Base-by-base conservation (phyloP, 2,888 invertebrate genomes). In the Athrips mouffetella region DNA sequence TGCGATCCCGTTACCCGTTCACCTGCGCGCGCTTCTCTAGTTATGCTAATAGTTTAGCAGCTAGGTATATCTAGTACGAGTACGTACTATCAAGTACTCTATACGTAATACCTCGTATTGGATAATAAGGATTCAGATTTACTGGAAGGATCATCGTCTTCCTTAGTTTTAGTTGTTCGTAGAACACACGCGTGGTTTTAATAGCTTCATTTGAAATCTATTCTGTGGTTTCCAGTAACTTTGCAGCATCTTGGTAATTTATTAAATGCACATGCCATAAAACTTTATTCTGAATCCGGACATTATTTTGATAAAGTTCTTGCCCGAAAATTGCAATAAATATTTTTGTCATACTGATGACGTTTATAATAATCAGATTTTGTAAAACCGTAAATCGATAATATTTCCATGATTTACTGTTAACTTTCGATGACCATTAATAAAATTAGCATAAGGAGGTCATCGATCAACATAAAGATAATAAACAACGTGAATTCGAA, bases 1-100 rank as follows among this genome's bases (percentile, higher is more conserved):
- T 63, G 30, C 41, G 29, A 76, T 83, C 73, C 87, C 87, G 87
- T 88, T 86, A 86, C 70, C 58, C 77, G 80, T 72, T 86, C 85
- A 85, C 82, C 84, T 85, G 84, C 78, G 84, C 77, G 82, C 79
- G 79, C 83, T 77, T 84, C 83, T 81, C 80, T 82, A 79, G 85
- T 84, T 85, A 86, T 86, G 86, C 80, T 84, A 86, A 87, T 84
- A 70, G 78, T 63, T 70, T 66, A 76, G 74, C 75, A 65, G 67
- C 63, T 69, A n/a, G n/a, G n/a, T n/a, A 63, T 73, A 70, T 76
- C 70, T n/a, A 11, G 37, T 37, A 21, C n/a, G n/a, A n/a, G n/a
- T n/a, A n/a, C n/a, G n/a, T n/a, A n/a, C n/a, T n/a, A n/a, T 29
- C 1, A n/a, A 29, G 11, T 29, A 11, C 29, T 29, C 11, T 10